Evolutionary conservation across 2,113 vertebrate genomes (phyloP).

Genomic region (Eptesicus fuscus): DNA sequence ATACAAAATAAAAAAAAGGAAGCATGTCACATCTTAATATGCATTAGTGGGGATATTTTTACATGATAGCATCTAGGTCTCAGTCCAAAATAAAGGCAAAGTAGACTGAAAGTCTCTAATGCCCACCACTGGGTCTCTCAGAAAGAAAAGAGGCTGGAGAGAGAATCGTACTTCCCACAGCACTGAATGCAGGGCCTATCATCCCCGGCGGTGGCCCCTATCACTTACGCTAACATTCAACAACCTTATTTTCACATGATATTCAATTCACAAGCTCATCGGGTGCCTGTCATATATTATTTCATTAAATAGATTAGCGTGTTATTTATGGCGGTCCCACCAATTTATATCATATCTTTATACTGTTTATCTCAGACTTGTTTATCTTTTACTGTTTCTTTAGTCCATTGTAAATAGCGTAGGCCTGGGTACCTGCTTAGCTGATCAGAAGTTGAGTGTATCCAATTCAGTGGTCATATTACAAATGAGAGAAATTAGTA

Average conservation of each 20-base stretch:
- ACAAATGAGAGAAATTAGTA: conserved; percentile 62
- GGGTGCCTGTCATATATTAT: conserved; percentile 26
- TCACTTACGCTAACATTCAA: neutral
- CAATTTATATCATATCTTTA: conserved; percentile 18
- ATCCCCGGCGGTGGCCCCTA: neutral
- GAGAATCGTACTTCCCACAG: conserved; percentile 55
- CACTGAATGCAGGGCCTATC: neutral
- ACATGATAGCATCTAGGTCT: conserved; percentile 71
- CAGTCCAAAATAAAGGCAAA: conserved; percentile 73
- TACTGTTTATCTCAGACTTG: conserved; percentile 33
- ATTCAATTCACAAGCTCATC: conserved; percentile 31
- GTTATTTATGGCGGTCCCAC: neutral
- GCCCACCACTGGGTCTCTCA: conserved; percentile 31
- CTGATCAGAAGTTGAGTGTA: neutral
- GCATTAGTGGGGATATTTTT: conserved; percentile 68
- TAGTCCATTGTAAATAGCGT: conserved; percentile 9
- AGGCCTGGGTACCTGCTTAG: neutral
- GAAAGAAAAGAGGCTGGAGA: conserved; percentile 43
- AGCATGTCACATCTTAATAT: conserved; percentile 68
- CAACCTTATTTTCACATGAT: conserved; percentile 52
- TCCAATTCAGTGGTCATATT: conserved; percentile 55
- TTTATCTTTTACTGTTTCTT: conserved; percentile 52
- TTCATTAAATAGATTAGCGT: conserved; percentile 37
- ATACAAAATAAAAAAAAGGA: conserved; percentile 71
- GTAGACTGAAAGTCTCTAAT: conserved; percentile 70